Evolutionary conservation across 1,140 invertebrate species (phyloP).

Genomic region (Bombus pascuorum): DNA sequence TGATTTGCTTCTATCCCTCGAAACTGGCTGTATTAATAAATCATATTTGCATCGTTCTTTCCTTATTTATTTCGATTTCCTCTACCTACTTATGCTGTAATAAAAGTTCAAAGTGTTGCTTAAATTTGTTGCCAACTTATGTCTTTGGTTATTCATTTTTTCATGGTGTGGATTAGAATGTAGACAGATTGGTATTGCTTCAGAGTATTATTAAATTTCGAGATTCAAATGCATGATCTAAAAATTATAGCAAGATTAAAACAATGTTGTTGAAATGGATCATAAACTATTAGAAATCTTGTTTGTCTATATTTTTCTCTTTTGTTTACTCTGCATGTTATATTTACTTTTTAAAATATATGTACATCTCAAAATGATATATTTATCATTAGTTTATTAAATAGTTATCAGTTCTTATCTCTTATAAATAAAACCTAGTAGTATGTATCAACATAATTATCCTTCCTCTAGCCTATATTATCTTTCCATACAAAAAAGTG

Average conservation of each 20-base stretch:
- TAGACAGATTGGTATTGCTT: neutral
- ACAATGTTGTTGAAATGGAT: neutral
- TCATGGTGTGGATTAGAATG: neutral
- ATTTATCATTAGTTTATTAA: neutral
- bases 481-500: neutral
- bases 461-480: neutral
- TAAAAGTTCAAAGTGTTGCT: neutral
- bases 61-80: constrained; percentile 44
- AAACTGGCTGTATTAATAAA: constrained; percentile 43
- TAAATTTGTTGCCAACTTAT: neutral
- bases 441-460: neutral
- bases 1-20: constrained; percentile 12
- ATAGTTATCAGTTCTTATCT: neutral
- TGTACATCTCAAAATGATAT: neutral
- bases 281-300: neutral
- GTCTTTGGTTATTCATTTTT: constrained; percentile 6
- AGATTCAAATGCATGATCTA: constrained; percentile 21
- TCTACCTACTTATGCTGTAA: constrained; percentile 5
- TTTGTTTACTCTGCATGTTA: constrained; percentile 31
- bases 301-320: neutral
- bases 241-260: neutral
- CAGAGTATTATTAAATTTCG: neutral
- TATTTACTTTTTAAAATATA: neutral
- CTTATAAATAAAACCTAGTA: neutral
- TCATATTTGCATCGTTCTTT: constrained; percentile 20